Conservation (phyloP, 2,888 invertebrate species). For the Exocentrus adspersus region DNA sequence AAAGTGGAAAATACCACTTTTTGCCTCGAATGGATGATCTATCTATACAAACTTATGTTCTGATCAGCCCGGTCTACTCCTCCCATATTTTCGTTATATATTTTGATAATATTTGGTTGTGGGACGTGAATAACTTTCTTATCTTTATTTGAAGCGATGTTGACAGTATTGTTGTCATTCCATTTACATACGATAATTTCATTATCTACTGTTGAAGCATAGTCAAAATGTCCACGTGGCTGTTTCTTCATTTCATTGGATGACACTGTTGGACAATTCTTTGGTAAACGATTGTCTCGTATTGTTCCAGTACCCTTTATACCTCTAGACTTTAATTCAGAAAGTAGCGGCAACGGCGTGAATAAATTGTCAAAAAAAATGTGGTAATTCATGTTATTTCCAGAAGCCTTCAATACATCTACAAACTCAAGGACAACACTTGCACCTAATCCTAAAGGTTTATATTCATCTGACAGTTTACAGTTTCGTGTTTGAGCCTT, state of each 20-base stretch:
- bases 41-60: conserved; percentile 42
- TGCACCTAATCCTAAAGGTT: conserved; percentile 12
- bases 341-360: not conserved
- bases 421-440: conserved; percentile 17
- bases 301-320: not conserved
- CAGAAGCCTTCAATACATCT: not conserved
- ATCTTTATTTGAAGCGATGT: not conserved
- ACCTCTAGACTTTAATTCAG: not conserved
- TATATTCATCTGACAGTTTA: conserved; percentile 20
- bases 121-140: no score
- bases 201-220: not conserved
- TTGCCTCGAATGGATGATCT: conserved; percentile 43
- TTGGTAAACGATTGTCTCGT: not conserved
- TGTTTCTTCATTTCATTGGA: not conserved
- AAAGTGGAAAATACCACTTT: conserved; percentile 46
- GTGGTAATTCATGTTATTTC: not conserved
- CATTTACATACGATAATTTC: not conserved
- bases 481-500: conserved; percentile 9
- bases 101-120: no score
- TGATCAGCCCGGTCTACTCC: conserved; percentile 41
- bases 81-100: conserved; percentile 43
- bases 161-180: not conserved
- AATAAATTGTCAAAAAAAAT: not conserved
- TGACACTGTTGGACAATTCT: not conserved
- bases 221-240: not conserved